Evolutionary conservation across 2,797 vertebrate species (phyloP).

Genomic region (Ara ararauna): DNA sequence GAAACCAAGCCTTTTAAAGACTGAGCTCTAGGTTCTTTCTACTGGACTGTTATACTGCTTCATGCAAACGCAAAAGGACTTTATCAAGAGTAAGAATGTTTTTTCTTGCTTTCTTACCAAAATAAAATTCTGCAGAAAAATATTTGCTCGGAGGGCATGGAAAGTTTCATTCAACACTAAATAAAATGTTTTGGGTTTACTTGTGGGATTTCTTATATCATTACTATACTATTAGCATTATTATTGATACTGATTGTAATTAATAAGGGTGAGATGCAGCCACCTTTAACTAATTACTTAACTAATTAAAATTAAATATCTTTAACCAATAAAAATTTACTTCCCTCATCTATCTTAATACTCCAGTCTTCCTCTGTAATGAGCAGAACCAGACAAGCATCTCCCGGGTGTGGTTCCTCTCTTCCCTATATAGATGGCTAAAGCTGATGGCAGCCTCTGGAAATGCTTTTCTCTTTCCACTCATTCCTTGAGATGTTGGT

Average conservation of each 20-base stretch:
- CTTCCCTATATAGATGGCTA: neutral
- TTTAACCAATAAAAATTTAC: neutral
- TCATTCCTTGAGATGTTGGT: neutral
- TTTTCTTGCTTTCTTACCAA: neutral
- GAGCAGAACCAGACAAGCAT: neutral
- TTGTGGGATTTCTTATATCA: neutral
- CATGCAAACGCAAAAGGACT: too few relatives aligned
- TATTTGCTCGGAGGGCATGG: accelerated
- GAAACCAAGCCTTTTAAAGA: neutral
- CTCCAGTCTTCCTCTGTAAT: neutral
- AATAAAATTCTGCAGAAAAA: neutral
- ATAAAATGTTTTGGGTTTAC: neutral
- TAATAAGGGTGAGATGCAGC: neutral
- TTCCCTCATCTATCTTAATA: neutral
- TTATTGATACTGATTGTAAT: neutral
- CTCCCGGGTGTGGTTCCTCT: neutral
- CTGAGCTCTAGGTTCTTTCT: neutral
- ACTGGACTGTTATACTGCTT: neutral
- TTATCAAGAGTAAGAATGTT: neutral
- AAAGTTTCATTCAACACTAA: neutral
- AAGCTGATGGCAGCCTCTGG: neutral
- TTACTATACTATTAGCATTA: neutral
- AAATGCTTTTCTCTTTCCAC: neutral
- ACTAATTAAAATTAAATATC: neutral
- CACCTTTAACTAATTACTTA: neutral